phyloP scores from a whole-genome alignment of 92 coral and sea anemone species.

The Porites cylindrica region DNA sequence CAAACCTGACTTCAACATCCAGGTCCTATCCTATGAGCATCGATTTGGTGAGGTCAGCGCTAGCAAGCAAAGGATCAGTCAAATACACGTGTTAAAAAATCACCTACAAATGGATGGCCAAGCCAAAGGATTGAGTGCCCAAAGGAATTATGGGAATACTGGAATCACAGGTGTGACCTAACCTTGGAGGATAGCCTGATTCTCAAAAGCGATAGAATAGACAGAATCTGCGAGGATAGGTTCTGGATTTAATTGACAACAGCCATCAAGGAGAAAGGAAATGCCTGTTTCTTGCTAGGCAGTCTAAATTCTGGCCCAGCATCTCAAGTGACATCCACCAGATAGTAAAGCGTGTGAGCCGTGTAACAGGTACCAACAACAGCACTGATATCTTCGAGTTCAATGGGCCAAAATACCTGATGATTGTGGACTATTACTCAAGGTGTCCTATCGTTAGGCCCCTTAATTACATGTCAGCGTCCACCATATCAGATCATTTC shows the following conservation, averaged over 20 bases:
- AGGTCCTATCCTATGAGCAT: slow-evolving; percentile 3
- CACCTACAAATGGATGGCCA: slow-evolving; percentile 27
- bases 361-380: slow-evolving; percentile 19
- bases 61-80: neutral
- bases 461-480: slow-evolving; percentile 55
- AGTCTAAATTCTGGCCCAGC: slow-evolving; percentile 32
- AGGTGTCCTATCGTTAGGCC: slow-evolving; percentile 55
- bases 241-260: slow-evolving; percentile 7
- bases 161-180: slow-evolving; percentile 16
- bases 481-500: slow-evolving; percentile 57
- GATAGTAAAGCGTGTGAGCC: slow-evolving; percentile 2
- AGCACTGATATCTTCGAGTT: slow-evolving; percentile 42
- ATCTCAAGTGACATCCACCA: slow-evolving; percentile 16
- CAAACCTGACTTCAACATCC: neutral
- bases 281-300: slow-evolving; percentile 14
- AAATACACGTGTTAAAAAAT: slow-evolving; percentile 10
- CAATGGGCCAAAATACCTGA: slow-evolving; percentile 30
- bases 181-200: slow-evolving; percentile 31
- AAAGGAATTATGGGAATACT: slow-evolving; percentile 14
- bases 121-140: slow-evolving; percentile 29
- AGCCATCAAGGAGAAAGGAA: slow-evolving; percentile 31
- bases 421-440: slow-evolving; percentile 1
- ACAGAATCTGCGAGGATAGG: neutral
- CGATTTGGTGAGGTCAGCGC: neutral
- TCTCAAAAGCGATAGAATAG: slow-evolving; percentile 14